Conservation (phyloP, 2,113 vertebrate species). For the Tamias sibiricus region DNA sequence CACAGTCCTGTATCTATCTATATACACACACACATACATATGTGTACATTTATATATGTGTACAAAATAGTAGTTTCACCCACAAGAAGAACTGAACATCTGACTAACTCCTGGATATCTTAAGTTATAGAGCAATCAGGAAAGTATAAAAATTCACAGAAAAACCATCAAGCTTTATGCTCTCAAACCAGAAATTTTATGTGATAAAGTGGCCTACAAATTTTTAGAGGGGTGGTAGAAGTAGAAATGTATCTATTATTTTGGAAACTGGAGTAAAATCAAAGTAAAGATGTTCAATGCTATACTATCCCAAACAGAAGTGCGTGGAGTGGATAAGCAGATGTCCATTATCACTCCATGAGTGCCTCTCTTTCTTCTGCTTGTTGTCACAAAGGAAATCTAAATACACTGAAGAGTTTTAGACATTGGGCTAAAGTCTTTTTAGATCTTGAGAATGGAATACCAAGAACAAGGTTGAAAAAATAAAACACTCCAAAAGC, state of each 20-base stretch:
- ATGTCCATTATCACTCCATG: neutral
- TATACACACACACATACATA: neutral
- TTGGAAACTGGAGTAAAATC: neutral
- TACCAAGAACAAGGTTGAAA: constrained; percentile 53
- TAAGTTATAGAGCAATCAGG: neutral
- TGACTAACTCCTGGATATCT: neutral
- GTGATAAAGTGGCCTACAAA: neutral
- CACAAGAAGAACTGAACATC: neutral
- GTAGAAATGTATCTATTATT: neutral
- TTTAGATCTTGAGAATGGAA: constrained; percentile 55
- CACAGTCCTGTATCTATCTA: no score
- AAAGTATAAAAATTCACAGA: neutral
- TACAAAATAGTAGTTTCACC: neutral
- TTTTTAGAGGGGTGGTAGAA: neutral
- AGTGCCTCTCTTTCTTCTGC: constrained; percentile 42
- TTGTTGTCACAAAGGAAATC: constrained; percentile 49
- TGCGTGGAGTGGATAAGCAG: constrained; percentile 32
- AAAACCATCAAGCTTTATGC: neutral
- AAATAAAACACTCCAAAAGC: constrained; percentile 76
- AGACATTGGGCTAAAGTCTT: constrained; percentile 57
- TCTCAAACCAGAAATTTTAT: neutral
- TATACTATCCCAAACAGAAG: neutral
- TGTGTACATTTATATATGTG: neutral
- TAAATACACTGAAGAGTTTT: constrained; percentile 63
- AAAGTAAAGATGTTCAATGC: neutral